These are phyloP conservation scores for Lophura nycthemera DNA, from an alignment of 2,113 vertebrate genomes.

Conservation along the genomic window DNA sequence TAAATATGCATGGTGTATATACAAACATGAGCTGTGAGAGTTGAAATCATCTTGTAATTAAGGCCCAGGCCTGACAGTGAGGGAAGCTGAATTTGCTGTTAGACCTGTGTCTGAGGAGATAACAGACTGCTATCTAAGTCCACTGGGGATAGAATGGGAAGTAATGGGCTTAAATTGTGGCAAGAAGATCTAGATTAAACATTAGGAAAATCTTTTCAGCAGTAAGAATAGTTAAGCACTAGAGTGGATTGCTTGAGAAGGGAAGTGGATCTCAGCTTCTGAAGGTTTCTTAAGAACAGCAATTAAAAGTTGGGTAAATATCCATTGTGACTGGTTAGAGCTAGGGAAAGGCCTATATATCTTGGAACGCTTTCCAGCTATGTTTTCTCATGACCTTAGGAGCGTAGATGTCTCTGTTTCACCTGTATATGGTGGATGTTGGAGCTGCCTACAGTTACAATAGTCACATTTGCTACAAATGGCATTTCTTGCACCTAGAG, in stretches of 20 bases:
- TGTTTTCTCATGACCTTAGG: not conserved
- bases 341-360: not conserved
- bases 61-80: not conserved
- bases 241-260: not conserved
- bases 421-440: not conserved
- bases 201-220: conserved; percentile 22
- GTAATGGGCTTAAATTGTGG: not conserved
- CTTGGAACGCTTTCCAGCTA: not conserved
- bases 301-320: not conserved
- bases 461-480: not conserved
- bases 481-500: not conserved
- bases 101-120: conserved; percentile 4
- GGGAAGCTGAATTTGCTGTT: conserved; percentile 30
- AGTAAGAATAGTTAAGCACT: not conserved
- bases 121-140: not conserved
- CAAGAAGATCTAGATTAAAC: not conserved
- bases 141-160: conserved; percentile 12
- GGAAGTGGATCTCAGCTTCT: not conserved
- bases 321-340: not conserved
- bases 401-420: not conserved
- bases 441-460: not conserved
- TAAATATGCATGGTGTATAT: conserved; percentile 23
- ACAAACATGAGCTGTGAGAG: conserved; percentile 32
- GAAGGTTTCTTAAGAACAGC: not conserved
- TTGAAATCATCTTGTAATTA: conserved; percentile 50